Evolutionary conservation across 23 tunicate species (phyloP), one percentile per base, ranked within the genome.

Genomic region (Trididemnum nubilum): DNA sequence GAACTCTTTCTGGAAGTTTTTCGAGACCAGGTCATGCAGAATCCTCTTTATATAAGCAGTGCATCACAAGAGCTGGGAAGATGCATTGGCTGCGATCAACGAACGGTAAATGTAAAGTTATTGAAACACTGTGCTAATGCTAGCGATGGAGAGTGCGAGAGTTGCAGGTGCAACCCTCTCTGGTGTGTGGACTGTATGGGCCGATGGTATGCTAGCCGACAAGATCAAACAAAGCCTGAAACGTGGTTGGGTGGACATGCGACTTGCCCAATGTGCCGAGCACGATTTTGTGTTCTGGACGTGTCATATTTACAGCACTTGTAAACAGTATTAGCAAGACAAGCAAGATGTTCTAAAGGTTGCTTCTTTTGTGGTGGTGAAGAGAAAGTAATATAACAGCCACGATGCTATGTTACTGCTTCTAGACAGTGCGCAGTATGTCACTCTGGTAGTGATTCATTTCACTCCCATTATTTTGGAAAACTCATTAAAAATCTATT

Each of bases 131-230:
- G 98, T 54, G 93, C 83, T 22, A 61, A 78, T 28, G 39, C 38
- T 12, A 82, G 84, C 28, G 80, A 71, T 15, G 88, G 86, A 1
- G 90, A 82, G 33, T 92, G 97, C 71, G 60, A 77, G 40, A 78
- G 30, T 22, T 86, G 91, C 85, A 60, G 51, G 12, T 92, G 91
- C 37, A 76, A 76, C 59, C 98, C 98, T 2, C 23, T 93, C 80
- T 93, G 98, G 98, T 93, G 98, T 76, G 36, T 87, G 51, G 89
- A 84, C 9, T 93, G 98, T 64, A 93, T 93, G 93, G 98, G 93
- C 0, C 60, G 90, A 33, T 93, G 98, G 98, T 93, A 81, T 65
- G 98, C 93, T 0, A 87, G 93, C 67, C 67, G 98, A 18, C 98
- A 93, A 49, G 92, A 93, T 67, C 92, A 78, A 34, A 2, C 78